Base-by-base conservation (phyloP, 2,888 invertebrate species). In the Listrodromus nycthemerus region DNA sequence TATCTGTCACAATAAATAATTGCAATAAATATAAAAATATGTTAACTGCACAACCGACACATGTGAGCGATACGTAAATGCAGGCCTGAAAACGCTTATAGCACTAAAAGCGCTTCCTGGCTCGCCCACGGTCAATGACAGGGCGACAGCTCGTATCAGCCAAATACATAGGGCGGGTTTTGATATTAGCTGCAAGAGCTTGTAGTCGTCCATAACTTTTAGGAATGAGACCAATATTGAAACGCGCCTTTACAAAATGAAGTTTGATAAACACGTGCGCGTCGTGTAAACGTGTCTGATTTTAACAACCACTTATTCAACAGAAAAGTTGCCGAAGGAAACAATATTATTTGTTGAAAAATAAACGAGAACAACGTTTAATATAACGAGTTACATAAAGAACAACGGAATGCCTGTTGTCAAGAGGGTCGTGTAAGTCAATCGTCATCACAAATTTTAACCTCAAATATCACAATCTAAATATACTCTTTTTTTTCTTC, bases 11-110 rank as follows among this genome's bases (percentile, higher is more conserved):
- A 91, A 90, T 91, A 91, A 91, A 91, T 92, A 91, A 86, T 88
- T 85, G 81, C 76, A 92, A 92, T 91, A 91, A 91, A 91, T 91
- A 92, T 77, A 84, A 88, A 89, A 91, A 89, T 91, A 90, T 88
- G 86, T 87, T 91, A 86, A 89, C 85, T 86, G 82, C 86, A 91
- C 89, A 90, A 90, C 89, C 89, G 84, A 87, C 86, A 90, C 91
- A 89, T 88, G 89, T 90, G 90, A 91, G 89, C 88, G 87, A 90
- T 85, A 88, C 85, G 82, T 80, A 61, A 73, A 73, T 61, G 73
- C 73, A 73, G 61, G 41, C 13, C 24, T 55, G 55, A 24, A 55
- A 37, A 10, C 37, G 37, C 10, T 1, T 8, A 37, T 10, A 37
- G 10, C 37, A 7, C 37, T 37, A 2, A 37, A 37, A 24, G 24